A percentile compares a stretch with the other conserved stretches of the same genome.
Conservation (phyloP, 1,140 invertebrate genomes). For the Phortica variegata region DNA sequence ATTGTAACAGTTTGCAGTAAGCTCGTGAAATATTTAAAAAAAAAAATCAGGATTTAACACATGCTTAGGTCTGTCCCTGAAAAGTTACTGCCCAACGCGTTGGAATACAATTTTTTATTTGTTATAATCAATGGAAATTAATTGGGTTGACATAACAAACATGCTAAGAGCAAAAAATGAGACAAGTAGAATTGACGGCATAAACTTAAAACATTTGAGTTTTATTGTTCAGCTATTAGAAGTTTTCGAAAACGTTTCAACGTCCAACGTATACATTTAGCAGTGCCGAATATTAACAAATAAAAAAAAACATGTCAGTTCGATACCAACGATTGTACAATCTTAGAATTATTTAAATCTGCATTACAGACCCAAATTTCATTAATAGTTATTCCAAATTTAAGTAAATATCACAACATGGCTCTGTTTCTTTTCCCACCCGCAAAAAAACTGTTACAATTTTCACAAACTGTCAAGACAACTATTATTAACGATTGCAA, state of each 20-base stretch:
- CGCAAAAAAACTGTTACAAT: constrained; percentile 11
- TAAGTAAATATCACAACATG: constrained; percentile 10
- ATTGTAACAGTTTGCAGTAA: not conserved
- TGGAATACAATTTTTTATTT: constrained; percentile 18
- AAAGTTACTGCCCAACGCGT: constrained; percentile 12
- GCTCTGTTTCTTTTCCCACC: constrained; percentile 10
- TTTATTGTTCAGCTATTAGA: constrained; percentile 2
- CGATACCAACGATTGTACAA: constrained; percentile 9
- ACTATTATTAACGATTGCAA: too few relatives aligned
- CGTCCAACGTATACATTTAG: constrained; percentile 13
- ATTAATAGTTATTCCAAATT: constrained; percentile 2
- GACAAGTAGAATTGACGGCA: constrained; percentile 8
- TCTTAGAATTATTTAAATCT: constrained; percentile 3
- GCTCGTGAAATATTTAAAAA: constrained; percentile 15
- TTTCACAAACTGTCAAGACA: constrained; percentile 1
- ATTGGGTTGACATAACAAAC: constrained; percentile 3
- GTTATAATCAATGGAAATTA: constrained; percentile 8
- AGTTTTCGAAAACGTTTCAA: constrained; percentile 14
- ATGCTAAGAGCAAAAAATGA: too few relatives aligned
- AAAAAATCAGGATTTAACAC: constrained; percentile 4
- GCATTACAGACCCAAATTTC: not conserved
- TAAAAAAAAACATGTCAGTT: constrained; percentile 8
- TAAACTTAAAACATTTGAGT: constrained; percentile 9
- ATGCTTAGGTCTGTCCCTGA: constrained; percentile 2
- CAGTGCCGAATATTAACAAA: constrained; percentile 6